Evolutionary conservation across 2,113 vertebrate genomes (phyloP).

Genomic region (Sinocyclocheilus anshuiensis): DNA sequence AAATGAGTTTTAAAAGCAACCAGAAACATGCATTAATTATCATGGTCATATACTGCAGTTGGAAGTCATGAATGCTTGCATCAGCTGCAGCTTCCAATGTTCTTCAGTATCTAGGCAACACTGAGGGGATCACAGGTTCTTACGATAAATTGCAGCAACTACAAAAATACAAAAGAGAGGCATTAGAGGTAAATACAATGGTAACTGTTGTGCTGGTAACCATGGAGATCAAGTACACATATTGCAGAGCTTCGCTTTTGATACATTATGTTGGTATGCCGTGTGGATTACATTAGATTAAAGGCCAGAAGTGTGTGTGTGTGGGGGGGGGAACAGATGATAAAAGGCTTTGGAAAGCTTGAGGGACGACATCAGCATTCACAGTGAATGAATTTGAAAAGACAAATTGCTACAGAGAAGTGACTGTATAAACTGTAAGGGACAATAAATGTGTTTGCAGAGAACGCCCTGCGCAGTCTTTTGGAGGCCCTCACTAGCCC

Average conservation of each 20-base stretch:
- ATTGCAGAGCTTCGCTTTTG: neutral
- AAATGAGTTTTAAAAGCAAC: neutral
- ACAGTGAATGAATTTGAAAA: neutral
- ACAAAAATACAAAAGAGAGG: constrained; percentile 32
- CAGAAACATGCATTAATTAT: neutral
- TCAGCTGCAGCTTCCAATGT: neutral
- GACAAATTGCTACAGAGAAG: neutral
- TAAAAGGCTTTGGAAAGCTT: neutral
- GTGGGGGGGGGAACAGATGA: neutral
- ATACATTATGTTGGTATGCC: neutral
- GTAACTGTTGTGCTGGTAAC: constrained; percentile 15
- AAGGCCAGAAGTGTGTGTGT: neutral
- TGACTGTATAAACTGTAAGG: neutral
- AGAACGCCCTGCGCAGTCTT: constrained; percentile 87
- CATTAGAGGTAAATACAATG: neutral
- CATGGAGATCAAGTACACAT: neutral
- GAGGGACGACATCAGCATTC: neutral
- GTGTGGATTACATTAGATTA: neutral
- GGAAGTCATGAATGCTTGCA: neutral
- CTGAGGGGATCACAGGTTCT: constrained; percentile 8
- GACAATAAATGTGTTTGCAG: constrained; percentile 63
- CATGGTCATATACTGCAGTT: neutral
- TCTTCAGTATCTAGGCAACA: constrained; percentile 26
- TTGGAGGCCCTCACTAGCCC: constrained; percentile 90
- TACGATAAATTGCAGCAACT: constrained; percentile 27